Evolutionary conservation across 2,888 invertebrate genomes (phyloP).

Genomic region (Leucoma salicis): DNA sequence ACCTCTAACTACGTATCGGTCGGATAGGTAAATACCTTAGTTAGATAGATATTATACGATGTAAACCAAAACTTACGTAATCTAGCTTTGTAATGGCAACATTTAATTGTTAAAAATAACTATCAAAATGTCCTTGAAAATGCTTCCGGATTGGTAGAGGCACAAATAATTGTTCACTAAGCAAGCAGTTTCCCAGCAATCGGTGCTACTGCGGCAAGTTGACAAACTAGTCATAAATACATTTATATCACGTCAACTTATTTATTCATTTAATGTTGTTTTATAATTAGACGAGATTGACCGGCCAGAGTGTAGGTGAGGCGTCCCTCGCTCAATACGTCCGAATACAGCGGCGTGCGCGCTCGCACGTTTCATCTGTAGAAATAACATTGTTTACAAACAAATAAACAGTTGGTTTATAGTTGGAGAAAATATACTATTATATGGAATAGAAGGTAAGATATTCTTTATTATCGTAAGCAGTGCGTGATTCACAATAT

Average conservation of each 20-base stretch:
- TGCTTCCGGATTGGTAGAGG: neutral
- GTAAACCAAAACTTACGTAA: too few species aligned
- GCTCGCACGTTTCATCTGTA: conserved; percentile 28
- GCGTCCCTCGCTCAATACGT: conserved; percentile 23
- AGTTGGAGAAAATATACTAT: neutral
- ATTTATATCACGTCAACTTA: neutral
- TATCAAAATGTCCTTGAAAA: neutral
- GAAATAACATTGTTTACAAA: conserved; percentile 46
- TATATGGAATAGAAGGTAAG: conserved; percentile 19
- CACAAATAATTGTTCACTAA: too few species aligned
- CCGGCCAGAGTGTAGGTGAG: conserved; percentile 22
- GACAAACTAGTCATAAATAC: neutral
- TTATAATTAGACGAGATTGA: conserved; percentile 40
- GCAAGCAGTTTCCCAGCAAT: too few species aligned
- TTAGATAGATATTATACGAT: too few species aligned
- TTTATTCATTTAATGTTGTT: conserved; percentile 9
- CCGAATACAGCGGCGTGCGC: conserved; percentile 16
- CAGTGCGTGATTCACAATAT: too few species aligned
- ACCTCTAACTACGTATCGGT: too few species aligned
- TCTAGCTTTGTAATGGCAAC: too few species aligned
- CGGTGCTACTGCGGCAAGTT: neutral
- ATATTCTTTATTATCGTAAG: too few species aligned
- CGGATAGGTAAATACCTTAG: too few species aligned
- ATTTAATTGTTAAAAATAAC: neutral
- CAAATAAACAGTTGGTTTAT: conserved; percentile 16